Percentiles rank a stretch among this genome's conserved stretches.
These are phyloP conservation scores for Atherinosoma microstoma DNA, from an alignment of 2,797 vertebrate genomes.

Conservation along the genomic window DNA sequence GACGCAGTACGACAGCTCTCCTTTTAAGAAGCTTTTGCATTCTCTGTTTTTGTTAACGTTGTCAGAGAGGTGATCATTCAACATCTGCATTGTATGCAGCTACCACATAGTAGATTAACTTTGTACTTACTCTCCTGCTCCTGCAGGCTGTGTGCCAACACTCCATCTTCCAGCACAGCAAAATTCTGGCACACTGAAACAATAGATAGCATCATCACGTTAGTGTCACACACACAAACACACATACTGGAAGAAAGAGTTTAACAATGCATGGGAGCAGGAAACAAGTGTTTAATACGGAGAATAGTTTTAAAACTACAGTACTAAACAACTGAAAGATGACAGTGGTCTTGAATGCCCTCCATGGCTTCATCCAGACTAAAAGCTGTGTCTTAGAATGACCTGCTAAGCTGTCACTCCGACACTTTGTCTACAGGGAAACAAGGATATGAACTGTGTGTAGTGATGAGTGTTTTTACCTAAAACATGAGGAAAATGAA, in stretches of 20 bases:
- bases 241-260: slow-evolving; percentile 7
- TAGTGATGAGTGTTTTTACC: slow-evolving; percentile 26
- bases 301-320: too few species aligned
- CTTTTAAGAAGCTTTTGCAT: background rate
- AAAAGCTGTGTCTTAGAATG: background rate
- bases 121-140: slow-evolving; percentile 85
- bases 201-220: slow-evolving; percentile 43
- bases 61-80: background rate
- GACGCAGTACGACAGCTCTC: background rate
- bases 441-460: slow-evolving; percentile 23
- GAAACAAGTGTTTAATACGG: slow-evolving; percentile 2
- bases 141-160: slow-evolving; percentile 82
- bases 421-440: slow-evolving; percentile 21
- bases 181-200: slow-evolving; percentile 82
- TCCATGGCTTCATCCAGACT: slow-evolving; percentile 10
- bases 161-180: slow-evolving; percentile 82
- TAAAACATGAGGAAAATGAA: slow-evolving; percentile 11
- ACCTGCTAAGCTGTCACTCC: slow-evolving; percentile 13
- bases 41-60: background rate
- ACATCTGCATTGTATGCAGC: slow-evolving; percentile 2
- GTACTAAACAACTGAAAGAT: background rate
- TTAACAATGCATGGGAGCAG: slow-evolving; percentile 7
- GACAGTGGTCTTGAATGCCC: slow-evolving; percentile 1
- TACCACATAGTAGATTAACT: background rate
- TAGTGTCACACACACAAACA: background rate